Evolutionary conservation across 2,888 invertebrate genomes (phyloP).

Genomic region (Trichacis sp.): DNA sequence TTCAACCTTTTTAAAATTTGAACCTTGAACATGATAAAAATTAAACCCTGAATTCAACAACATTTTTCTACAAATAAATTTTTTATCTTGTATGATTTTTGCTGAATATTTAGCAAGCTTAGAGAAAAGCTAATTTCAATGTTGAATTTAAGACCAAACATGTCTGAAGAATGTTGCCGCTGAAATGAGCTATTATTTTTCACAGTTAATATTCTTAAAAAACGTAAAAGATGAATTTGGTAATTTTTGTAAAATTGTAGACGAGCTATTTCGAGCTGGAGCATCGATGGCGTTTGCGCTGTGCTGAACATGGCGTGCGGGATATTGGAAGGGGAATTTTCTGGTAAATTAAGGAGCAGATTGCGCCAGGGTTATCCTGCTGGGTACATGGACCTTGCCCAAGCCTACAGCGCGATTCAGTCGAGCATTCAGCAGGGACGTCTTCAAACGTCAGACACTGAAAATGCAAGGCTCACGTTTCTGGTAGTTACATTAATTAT

Average conservation of each 20-base stretch:
- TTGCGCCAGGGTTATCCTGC: constrained; percentile 85
- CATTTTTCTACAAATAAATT: no score
- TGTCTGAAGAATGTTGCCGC: no score
- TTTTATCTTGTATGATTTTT: no score
- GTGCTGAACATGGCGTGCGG: constrained; percentile 94
- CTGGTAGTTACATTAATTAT: constrained; percentile 73
- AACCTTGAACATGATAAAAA: no score
- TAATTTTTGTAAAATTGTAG: constrained; percentile 71
- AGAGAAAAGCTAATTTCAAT: no score
- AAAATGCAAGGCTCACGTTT: constrained; percentile 82
- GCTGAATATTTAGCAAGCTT: no score
- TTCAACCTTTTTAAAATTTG: no score
- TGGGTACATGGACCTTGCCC: constrained; percentile 81
- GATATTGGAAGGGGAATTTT: constrained; percentile 87
- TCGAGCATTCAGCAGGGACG: constrained; percentile 84
- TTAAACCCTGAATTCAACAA: no score
- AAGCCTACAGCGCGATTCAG: constrained; percentile 87
- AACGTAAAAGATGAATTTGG: no score
- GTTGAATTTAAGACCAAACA: no score
- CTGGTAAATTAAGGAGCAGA: constrained; percentile 78
- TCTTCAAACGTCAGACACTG: constrained; percentile 82
- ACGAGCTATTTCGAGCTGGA: constrained; percentile 90
- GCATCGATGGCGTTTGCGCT: constrained; percentile 95
- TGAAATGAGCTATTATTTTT: no score
- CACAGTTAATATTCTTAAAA: no score